Percentiles rank a stretch among this genome's conserved stretches.
Evolutionary conservation across 2,113 vertebrate species (phyloP).

Genomic region (Sylvia atricapilla): DNA sequence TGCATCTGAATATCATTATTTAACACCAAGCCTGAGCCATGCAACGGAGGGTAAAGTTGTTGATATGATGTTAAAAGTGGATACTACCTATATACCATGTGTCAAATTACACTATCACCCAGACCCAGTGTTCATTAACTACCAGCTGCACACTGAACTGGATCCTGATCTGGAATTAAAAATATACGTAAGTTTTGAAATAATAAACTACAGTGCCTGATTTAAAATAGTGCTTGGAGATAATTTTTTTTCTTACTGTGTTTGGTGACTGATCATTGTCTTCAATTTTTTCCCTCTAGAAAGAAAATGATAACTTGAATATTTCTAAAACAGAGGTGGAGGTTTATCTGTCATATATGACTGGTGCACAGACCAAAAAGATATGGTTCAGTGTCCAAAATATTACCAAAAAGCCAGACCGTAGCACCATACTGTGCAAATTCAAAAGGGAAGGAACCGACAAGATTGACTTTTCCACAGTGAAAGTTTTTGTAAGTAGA

Average conservation of each 20-base stretch:
- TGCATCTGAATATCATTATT: constrained; percentile 64
- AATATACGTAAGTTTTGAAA: constrained; percentile 72
- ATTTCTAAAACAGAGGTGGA: constrained; percentile 78
- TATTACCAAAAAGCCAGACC: constrained; percentile 69
- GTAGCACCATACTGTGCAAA: constrained; percentile 80
- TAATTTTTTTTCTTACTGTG: neutral
- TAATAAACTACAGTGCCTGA: neutral
- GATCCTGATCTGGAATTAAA: constrained; percentile 76
- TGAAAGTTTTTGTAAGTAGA: constrained; percentile 76
- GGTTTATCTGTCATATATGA: constrained; percentile 63
- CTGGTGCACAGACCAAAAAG: constrained; percentile 3
- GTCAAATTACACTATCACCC: constrained; percentile 68
- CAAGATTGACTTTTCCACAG: constrained; percentile 65
- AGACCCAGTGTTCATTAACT: constrained; percentile 75
- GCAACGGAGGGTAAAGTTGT: constrained; percentile 49
- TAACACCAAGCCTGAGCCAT: constrained; percentile 64
- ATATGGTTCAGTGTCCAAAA: constrained; percentile 72
- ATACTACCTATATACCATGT: constrained; percentile 68
- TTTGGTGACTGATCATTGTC: neutral
- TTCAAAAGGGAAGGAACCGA: constrained; percentile 60
- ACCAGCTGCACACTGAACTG: constrained; percentile 70
- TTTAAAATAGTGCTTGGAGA: neutral
- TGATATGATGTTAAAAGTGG: constrained; percentile 68
- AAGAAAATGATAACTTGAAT: constrained; percentile 83
- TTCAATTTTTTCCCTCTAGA: constrained; percentile 71